A percentile compares a stretch with the other conserved stretches of the same genome.
Evolutionary conservation across 2,113 vertebrate genomes (phyloP).

Genomic region (Indicator indicator): DNA sequence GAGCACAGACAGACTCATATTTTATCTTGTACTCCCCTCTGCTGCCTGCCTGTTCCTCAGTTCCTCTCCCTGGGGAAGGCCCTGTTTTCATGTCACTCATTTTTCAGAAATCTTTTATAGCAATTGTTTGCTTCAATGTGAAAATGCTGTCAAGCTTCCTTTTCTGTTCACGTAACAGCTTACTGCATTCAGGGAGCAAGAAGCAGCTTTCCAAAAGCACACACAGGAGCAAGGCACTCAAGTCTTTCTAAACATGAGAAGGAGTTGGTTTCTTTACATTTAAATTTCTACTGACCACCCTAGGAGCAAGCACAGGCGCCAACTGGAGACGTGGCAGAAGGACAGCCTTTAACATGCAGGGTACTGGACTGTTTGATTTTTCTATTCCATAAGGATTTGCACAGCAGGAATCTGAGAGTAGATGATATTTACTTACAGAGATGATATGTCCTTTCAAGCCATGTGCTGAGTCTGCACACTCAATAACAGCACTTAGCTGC

Average conservation of each 20-base stretch:
- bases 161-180: neutral
- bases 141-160: neutral
- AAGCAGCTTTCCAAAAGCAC: neutral
- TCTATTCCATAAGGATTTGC: neutral
- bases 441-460: conserved; percentile 98
- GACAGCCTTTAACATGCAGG: neutral
- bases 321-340: neutral
- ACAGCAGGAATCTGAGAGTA: neutral
- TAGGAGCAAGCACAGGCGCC: neutral
- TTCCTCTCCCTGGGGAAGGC: neutral
- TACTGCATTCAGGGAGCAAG: neutral
- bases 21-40: neutral
- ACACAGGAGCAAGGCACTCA: neutral
- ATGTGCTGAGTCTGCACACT: conserved; percentile 96
- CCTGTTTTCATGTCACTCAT: neutral
- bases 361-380: neutral
- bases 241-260: neutral
- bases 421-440: conserved; percentile 84
- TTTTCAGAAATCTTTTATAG: neutral
- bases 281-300: neutral
- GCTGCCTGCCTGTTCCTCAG: neutral
- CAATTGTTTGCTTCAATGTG: neutral
- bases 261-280: neutral
- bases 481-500: conserved; percentile 97
- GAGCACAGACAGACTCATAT: neutral